phyloP scores from a whole-genome alignment of 2,113 vertebrate genomes.

The Nicator chloris region DNA sequence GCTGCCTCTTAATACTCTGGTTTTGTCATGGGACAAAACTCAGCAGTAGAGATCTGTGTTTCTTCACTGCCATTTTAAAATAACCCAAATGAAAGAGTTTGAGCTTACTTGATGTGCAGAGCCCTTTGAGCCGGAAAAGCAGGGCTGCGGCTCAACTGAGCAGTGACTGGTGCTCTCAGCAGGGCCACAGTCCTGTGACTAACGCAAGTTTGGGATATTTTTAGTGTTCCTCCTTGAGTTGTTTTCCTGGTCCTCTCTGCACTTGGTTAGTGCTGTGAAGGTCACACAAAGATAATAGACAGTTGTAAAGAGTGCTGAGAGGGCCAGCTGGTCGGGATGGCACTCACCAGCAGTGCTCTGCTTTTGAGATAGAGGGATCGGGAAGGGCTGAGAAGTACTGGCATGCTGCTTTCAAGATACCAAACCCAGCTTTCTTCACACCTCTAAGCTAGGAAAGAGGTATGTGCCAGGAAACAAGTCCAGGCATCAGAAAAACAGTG shows the following conservation, averaged over 20 bases:
- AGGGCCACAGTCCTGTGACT: neutral
- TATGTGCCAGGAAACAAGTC: neutral
- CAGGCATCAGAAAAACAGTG: neutral
- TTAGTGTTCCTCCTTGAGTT: slow-evolving; percentile 34
- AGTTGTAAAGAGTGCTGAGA: slow-evolving; percentile 16
- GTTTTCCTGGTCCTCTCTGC: neutral
- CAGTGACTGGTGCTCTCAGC: neutral
- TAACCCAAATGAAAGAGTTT: neutral
- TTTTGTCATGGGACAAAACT: slow-evolving; percentile 19
- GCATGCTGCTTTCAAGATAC: slow-evolving; percentile 15
- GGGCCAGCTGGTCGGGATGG: slow-evolving; percentile 24
- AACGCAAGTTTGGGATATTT: neutral
- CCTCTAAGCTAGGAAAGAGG: neutral
- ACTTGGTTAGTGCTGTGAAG: neutral
- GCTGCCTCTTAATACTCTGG: neutral
- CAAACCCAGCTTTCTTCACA: slow-evolving; percentile 31
- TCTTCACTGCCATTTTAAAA: neutral
- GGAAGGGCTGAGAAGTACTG: slow-evolving; percentile 7
- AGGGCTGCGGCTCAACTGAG: neutral
- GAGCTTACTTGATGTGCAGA: neutral
- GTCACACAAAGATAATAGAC: slow-evolving; percentile 22
- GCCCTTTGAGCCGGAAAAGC: neutral
- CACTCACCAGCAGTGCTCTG: slow-evolving; percentile 1
- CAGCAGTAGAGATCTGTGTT: neutral
- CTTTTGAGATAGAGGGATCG: neutral